A percentile compares a stretch with the other conserved stretches of the same genome.
These are phyloP conservation scores for Hydrotaea cyrtoneurina DNA, from an alignment of 2,888 invertebrate genomes.

Conservation along the genomic window DNA sequence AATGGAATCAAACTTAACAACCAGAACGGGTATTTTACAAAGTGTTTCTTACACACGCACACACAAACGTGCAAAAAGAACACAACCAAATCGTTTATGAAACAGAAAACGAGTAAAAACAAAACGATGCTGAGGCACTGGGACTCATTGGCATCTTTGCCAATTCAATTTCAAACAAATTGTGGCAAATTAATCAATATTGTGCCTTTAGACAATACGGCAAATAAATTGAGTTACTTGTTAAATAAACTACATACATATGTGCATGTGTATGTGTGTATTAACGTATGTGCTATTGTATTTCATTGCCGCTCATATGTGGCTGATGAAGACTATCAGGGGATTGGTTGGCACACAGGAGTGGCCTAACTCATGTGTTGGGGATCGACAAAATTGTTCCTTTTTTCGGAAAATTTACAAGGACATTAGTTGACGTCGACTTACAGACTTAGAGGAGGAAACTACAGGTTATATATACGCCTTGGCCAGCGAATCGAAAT, in stretches of 20 bases:
- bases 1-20: constrained; percentile 4
- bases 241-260: constrained; percentile 51
- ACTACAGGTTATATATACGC: no score
- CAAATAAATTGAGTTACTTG: constrained; percentile 66
- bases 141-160: constrained; percentile 41
- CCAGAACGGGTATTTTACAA: not conserved
- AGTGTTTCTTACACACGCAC: not conserved
- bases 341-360: not conserved
- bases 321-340: not conserved
- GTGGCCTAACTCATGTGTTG: not conserved
- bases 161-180: constrained; percentile 66
- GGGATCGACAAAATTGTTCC: no score
- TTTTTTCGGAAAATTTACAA: no score
- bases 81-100: not conserved
- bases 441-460: no score
- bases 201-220: constrained; percentile 63
- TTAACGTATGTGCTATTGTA: not conserved
- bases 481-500: no score
- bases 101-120: not conserved
- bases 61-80: constrained; percentile 14
- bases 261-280: not conserved
- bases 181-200: constrained; percentile 63
- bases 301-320: constrained; percentile 3
- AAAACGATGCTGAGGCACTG: not conserved
- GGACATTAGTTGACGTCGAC: no score